Percentiles rank a stretch among this genome's conserved stretches.
Conservation (phyloP, 2,113 vertebrate genomes). For the Trogon surrucura region DNA sequence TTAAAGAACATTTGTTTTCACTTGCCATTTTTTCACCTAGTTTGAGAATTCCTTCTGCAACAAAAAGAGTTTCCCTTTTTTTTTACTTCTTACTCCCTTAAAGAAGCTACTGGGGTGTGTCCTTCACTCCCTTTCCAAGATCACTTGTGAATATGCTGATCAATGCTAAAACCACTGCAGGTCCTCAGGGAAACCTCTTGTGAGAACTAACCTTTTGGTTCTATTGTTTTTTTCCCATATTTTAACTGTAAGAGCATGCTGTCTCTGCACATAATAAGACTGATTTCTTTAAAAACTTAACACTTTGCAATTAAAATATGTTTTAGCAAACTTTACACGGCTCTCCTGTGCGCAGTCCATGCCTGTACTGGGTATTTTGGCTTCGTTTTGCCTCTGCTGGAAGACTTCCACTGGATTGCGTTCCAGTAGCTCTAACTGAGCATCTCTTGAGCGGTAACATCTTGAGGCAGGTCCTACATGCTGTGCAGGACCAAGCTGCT, state of each 20-base stretch:
- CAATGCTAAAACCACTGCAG: neutral
- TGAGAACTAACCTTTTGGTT: neutral
- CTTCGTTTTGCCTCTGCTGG: neutral
- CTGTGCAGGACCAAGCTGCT: conserved; percentile 35
- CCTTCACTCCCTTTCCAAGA: neutral
- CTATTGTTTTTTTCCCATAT: neutral
- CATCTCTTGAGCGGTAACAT: neutral
- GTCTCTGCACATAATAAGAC: neutral
- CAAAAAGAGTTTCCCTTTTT: neutral
- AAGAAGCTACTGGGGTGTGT: neutral
- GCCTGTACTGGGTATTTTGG: neutral
- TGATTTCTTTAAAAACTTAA: neutral
- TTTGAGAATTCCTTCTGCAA: neutral
- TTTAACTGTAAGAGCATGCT: neutral
- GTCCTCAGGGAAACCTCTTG: neutral
- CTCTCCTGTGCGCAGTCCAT: neutral
- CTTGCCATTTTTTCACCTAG: neutral
- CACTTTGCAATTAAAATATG: neutral
- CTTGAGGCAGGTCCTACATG: neutral
- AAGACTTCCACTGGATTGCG: neutral
- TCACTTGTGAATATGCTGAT: neutral
- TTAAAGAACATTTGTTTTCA: neutral
- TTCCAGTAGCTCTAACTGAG: neutral
- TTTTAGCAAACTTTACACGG: neutral
- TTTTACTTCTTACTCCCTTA: neutral